These are phyloP conservation scores for Clarias laeviceps DNA, from an alignment of 2,797 vertebrate genomes.

Conservation along the genomic window DNA sequence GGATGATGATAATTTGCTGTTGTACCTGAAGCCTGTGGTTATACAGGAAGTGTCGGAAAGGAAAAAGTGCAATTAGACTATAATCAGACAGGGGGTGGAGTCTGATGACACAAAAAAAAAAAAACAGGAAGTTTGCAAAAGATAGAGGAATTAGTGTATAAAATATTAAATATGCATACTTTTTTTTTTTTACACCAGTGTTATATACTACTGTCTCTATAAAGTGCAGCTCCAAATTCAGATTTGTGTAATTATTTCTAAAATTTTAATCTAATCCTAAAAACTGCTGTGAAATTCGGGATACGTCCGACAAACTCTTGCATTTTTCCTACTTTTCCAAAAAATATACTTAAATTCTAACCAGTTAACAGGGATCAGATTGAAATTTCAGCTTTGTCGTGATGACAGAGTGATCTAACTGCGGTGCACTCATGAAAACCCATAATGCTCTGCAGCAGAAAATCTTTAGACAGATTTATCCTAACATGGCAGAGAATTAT, in stretches of 20 bases:
- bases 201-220: conserved; percentile 31
- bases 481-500: not conserved
- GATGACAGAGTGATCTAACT: too few relatives aligned
- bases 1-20: conserved; percentile 15
- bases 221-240: conserved; percentile 56
- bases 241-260: not conserved
- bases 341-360: not conserved
- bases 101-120: not conserved
- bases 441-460: conserved; percentile 7
- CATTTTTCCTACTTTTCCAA: not conserved
- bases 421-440: not conserved
- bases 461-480: not conserved
- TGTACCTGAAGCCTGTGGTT: conserved; percentile 24
- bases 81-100: not conserved
- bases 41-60: conserved; percentile 5
- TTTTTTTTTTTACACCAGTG: not conserved
- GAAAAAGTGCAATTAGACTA: conserved; percentile 39
- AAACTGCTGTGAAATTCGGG: not conserved
- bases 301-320: not conserved
- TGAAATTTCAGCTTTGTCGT: not conserved
- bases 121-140: not conserved
- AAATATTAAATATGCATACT: not conserved
- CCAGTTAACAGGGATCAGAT: too few relatives aligned
- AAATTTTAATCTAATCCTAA: not conserved
- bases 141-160: not conserved